Conservation (phyloP, 2,113 vertebrate species). For the Cryptomyrus ogoouensis region DNA sequence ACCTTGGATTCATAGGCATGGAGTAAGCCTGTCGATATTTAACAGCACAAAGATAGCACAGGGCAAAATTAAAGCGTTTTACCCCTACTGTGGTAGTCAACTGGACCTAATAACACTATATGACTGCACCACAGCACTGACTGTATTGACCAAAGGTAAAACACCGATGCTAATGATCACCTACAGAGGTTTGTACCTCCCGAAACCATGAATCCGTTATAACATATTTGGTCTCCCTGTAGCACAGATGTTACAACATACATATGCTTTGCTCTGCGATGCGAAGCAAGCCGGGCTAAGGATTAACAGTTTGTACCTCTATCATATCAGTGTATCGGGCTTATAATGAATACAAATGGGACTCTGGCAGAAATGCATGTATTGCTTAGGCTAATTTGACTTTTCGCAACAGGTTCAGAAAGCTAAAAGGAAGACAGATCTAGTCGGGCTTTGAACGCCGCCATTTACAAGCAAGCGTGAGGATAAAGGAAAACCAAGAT, state of each 20-base stretch:
- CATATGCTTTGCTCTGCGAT: no score
- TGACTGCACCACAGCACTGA: no score
- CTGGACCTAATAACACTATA: not conserved
- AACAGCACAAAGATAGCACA: not conserved
- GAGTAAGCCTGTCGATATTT: not conserved
- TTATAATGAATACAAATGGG: constrained; percentile 12
- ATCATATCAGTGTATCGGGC: not conserved
- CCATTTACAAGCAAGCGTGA: constrained; percentile 19
- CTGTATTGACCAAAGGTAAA: not conserved
- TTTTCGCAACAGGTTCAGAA: not conserved
- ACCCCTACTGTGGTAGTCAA: not conserved
- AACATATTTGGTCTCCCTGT: not conserved
- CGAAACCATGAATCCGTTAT: not conserved
- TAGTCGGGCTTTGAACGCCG: no score
- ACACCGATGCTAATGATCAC: not conserved
- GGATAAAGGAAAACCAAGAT: constrained; percentile 1
- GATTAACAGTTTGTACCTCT: not conserved
- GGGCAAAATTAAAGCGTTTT: not conserved
- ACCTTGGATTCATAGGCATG: not conserved
- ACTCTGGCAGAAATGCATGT: not conserved
- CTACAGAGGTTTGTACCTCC: not conserved
- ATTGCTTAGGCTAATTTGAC: not conserved
- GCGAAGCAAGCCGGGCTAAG: not conserved
- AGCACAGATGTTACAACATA: not conserved
- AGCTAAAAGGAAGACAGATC: not conserved